Conservation (phyloP, 2,888 invertebrate species). For the Ametastegia equiseti region DNA sequence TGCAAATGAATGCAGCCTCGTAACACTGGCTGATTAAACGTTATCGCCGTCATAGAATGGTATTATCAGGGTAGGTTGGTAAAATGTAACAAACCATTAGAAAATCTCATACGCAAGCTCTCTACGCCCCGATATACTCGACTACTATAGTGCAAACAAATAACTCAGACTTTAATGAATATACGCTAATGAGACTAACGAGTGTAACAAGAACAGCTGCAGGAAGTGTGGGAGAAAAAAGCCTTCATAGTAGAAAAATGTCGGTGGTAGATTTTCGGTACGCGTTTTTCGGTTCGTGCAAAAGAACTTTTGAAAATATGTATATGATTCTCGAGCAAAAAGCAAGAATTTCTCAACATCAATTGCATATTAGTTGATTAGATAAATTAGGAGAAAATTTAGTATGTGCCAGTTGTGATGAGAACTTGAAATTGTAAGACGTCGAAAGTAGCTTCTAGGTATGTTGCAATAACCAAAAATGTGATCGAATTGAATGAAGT, state of each 20-base stretch:
- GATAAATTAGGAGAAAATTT: no score
- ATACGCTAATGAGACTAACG: conserved; percentile 44
- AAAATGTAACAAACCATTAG: conserved; percentile 41
- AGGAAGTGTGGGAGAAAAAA: not conserved
- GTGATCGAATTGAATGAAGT: conserved; percentile 4
- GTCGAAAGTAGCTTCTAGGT: not conserved
- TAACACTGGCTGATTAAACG: conserved; percentile 27
- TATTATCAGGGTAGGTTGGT: conserved; percentile 27
- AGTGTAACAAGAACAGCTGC: conserved; percentile 22
- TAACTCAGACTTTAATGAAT: conserved; percentile 15
- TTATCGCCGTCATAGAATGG: conserved; percentile 28
- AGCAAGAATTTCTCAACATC: not conserved
- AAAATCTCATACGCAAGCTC: conserved; percentile 20
- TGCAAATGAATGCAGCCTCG: conserved; percentile 14
- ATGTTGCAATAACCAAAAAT: not conserved
- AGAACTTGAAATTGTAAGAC: not conserved
- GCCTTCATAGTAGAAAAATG: not conserved
- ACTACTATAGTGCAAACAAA: conserved; percentile 22
- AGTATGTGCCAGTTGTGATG: no score
- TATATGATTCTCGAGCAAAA: not conserved
- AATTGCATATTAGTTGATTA: no score
- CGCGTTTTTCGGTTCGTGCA: not conserved
- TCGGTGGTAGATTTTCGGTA: not conserved
- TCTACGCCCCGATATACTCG: no score
- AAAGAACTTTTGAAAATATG: not conserved